Conservation (phyloP, 2,888 invertebrate genomes). For the Autographa gamma region DNA sequence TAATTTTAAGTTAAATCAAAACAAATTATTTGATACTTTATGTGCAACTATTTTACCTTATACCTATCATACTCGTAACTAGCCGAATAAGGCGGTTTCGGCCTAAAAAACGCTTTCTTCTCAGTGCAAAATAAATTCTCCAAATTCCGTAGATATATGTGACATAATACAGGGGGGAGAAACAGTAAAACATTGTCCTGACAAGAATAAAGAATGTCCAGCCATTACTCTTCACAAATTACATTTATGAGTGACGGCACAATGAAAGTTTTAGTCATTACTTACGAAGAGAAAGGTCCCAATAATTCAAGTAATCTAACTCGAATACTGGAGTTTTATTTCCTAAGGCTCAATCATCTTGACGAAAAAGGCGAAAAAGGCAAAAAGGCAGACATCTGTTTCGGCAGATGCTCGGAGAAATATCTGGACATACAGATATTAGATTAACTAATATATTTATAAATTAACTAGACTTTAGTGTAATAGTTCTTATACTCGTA, state of each 20-base stretch:
- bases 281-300: conserved; percentile 11
- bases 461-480: too few relatives aligned
- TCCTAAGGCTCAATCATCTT: background rate
- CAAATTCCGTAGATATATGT: background rate
- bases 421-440: too few relatives aligned
- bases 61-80: background rate
- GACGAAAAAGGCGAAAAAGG: too few relatives aligned
- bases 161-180: background rate
- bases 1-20: too few relatives aligned
- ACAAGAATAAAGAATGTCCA: conserved; percentile 36
- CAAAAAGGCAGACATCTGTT: too few relatives aligned
- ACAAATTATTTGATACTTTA: too few relatives aligned
- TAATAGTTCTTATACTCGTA: too few relatives aligned
- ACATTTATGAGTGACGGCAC: conserved; percentile 43
- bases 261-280: conserved; percentile 47
- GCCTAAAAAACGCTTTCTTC: background rate
- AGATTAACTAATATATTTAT: too few relatives aligned
- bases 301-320: conserved; percentile 41
- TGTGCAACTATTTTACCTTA: too few relatives aligned
- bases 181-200: conserved; percentile 20
- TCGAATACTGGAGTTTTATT: conserved; percentile 27
- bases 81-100: too few relatives aligned
- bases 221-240: conserved; percentile 37
- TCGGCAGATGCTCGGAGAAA: background rate
- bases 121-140: background rate